Evolutionary conservation across 2,888 invertebrate species (phyloP), one percentile per base, ranked within the genome.

Genomic region (Hybos culiciformis): DNA sequence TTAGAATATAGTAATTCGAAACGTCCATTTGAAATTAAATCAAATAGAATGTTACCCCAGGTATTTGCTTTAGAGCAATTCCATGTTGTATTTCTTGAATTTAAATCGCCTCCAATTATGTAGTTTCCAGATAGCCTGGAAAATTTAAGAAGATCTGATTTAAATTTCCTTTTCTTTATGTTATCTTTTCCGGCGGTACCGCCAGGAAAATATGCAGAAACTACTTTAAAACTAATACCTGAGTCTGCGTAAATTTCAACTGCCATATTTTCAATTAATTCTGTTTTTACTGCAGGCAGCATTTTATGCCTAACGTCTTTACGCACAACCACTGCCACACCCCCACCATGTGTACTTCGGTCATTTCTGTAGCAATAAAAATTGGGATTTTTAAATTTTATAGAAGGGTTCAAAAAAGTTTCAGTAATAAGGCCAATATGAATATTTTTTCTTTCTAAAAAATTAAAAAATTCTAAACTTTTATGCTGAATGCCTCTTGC

Each of bases 231-330:
- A 7, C 14, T 12, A n/a, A 23, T n/a, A 12, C 39, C 20, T 26
- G 15, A 39, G 11, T 21, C 17, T n/a, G 17, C n/a, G 23, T n/a
- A 23, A 12, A 39, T 39, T 39, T 39, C 21, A 7, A 26, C 14
- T 21, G 15, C 39, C 6, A 39, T 39, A 8, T 26, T 39, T 39
- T 39, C 39, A 39, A 39, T 29, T n/a, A 26, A 18, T 39, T 4
- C 18, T 31, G n/a, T 19, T 29, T 12, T 31, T 39, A 17, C 17
- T 18, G 8, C 19, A n/a, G n/a, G 26, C 17, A 39, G 29, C 14
- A 29, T 15, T 11, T 31, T n/a, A 29, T 29, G 31, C 4, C 31
- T 39, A 39, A 15, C 12, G n/a, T 29, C 3, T 39, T 31, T 39
- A 18, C 31, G 9, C 7, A 39, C 21, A 12, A 39, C 39, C 15